phyloP scores from a whole-genome alignment of 2,113 vertebrate genomes.

The Anhinga anhinga region DNA sequence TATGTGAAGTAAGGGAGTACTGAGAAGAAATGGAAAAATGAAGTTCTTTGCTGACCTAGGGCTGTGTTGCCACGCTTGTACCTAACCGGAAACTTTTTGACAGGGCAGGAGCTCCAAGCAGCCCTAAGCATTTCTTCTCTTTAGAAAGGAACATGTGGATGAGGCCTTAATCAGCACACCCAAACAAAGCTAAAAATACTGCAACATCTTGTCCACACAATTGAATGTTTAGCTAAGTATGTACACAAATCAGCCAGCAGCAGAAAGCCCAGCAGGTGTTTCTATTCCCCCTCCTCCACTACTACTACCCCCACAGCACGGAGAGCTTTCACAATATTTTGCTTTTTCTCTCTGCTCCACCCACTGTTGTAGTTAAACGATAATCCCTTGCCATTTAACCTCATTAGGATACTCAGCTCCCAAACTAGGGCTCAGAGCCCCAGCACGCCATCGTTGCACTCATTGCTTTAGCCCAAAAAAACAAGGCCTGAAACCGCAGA shows the following conservation, averaged over 20 bases:
- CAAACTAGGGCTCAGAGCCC: neutral
- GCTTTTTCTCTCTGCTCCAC: neutral
- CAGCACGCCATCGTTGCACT: accelerated
- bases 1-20: neutral
- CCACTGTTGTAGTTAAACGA: neutral
- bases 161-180: neutral
- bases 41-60: neutral
- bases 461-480: neutral
- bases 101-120: neutral
- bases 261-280: neutral
- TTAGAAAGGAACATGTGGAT: neutral
- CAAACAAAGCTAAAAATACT: neutral
- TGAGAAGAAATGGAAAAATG: neutral
- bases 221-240: neutral
- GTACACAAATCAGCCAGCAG: neutral
- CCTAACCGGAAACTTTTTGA: neutral
- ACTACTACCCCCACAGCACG: neutral
- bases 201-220: neutral
- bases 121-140: neutral
- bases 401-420: neutral
- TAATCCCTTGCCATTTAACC: neutral
- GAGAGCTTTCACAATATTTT: neutral
- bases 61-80: neutral
- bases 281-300: neutral
- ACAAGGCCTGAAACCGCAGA: neutral